A percentile compares a stretch with the other conserved stretches of the same genome.
phyloP scores from a whole-genome alignment of 2,113 vertebrate species.

The Psittacus erithacus region DNA sequence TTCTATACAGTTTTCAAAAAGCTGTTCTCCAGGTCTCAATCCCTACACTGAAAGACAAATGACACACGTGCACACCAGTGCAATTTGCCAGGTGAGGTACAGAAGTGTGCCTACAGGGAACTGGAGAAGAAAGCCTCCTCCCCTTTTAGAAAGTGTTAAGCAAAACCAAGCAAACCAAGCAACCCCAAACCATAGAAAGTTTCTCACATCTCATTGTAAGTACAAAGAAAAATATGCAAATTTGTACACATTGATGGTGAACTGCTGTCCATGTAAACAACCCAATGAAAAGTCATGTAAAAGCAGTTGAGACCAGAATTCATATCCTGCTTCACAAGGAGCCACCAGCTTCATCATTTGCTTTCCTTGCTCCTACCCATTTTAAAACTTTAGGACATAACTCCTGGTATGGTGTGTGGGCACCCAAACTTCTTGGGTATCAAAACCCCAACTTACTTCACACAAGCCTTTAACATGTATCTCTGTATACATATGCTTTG shows the following conservation, averaged over 20 bases:
- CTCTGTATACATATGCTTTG: background rate
- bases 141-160: background rate
- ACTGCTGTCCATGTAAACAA: background rate
- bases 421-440: background rate
- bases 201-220: background rate
- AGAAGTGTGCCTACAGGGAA: background rate
- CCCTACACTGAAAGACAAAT: background rate
- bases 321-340: background rate
- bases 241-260: background rate
- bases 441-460: background rate
- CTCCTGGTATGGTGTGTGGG: too few relatives aligned
- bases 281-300: background rate
- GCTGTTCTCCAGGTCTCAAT: background rate
- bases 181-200: background rate
- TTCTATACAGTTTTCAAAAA: background rate
- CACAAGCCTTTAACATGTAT: background rate
- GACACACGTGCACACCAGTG: background rate
- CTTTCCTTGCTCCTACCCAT: background rate
- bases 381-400: background rate
- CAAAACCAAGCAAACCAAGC: background rate
- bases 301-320: background rate
- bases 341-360: background rate
- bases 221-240: background rate
- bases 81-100: background rate
- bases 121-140: background rate